Conservation (phyloP, 2,113 vertebrate species). For the Alosa alosa region DNA sequence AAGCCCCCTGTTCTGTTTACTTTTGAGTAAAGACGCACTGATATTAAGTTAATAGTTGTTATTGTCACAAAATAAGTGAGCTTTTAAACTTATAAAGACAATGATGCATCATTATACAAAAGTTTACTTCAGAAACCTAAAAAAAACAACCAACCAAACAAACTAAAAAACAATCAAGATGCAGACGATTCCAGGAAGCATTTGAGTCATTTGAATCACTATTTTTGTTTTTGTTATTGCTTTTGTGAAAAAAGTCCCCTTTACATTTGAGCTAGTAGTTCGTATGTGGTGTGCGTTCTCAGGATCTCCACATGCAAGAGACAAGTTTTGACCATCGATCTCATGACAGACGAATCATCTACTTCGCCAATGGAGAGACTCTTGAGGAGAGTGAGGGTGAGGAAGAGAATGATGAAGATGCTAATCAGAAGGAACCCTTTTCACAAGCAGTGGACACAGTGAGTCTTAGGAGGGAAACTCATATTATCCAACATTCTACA, state of each 20-base stretch:
- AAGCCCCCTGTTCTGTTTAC: background rate
- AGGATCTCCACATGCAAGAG: background rate
- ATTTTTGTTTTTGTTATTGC: no score
- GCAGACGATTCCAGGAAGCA: no score
- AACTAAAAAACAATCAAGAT: background rate
- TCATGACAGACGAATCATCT: constrained; percentile 63
- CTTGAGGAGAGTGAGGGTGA: constrained; percentile 66
- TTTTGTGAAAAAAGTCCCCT: no score
- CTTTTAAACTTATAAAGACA: no score
- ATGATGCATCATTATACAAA: background rate
- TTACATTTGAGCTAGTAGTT: no score
- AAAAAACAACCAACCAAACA: background rate
- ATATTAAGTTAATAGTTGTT: no score
- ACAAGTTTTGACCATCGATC: background rate
- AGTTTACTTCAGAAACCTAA: background rate
- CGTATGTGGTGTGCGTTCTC: no score
- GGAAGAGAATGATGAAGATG: constrained; percentile 58
- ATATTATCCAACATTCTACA: background rate
- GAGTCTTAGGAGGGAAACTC: background rate
- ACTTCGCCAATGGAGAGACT: constrained; percentile 76
- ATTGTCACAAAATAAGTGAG: background rate
- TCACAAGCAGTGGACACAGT: constrained; percentile 51
- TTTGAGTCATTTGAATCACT: no score
- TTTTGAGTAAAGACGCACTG: background rate
- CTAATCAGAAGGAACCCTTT: constrained; percentile 30